phyloP scores from a whole-genome alignment of 2,797 vertebrate genomes.

The Enteromius trimaculatus region DNA sequence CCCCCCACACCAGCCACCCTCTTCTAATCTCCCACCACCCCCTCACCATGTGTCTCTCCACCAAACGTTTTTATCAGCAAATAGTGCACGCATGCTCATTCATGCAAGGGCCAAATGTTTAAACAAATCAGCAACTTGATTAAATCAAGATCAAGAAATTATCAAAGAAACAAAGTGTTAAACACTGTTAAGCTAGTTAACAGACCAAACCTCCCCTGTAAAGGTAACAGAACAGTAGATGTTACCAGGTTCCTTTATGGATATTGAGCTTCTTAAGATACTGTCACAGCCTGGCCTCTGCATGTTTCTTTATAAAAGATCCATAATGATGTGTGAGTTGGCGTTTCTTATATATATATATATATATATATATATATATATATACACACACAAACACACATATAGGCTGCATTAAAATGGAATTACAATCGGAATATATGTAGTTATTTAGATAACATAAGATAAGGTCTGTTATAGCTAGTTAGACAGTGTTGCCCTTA shows the following conservation, averaged over 20 bases:
- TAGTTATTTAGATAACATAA: background rate
- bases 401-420: background rate
- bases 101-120: background rate
- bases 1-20: conserved; percentile 46
- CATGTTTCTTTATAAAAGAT: background rate
- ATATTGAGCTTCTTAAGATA: background rate
- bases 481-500: background rate
- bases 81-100: conserved; percentile 1
- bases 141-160: background rate
- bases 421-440: too few relatives aligned
- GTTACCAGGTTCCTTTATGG: background rate
- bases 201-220: background rate
- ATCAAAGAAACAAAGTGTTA: background rate
- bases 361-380: too few relatives aligned
- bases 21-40: conserved; percentile 48
- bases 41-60: conserved; percentile 58
- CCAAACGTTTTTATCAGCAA: conserved; percentile 36
- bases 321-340: background rate
- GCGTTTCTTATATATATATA: background rate
- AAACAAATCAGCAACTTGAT: background rate
- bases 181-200: background rate
- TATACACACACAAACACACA: background rate
- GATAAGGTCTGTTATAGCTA: background rate
- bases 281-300: background rate
- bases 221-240: background rate